Evolutionary conservation across 2,888 invertebrate species (phyloP).

Genomic region (Xiphydria camelus): DNA sequence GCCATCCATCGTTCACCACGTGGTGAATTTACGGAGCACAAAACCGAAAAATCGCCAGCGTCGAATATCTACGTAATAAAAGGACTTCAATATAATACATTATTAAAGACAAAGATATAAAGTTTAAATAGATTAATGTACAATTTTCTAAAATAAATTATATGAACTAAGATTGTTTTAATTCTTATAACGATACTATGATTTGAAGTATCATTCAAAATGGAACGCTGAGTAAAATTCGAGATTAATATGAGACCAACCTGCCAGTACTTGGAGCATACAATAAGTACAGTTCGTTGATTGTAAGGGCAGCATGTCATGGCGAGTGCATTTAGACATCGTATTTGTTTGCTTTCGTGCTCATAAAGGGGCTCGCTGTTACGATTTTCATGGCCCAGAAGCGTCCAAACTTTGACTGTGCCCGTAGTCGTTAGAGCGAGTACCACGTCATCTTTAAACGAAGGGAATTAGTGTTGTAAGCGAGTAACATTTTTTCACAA

Average conservation of each 20-base stretch:
- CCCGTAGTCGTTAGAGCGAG: conserved; percentile 94
- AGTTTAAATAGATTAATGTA: neutral
- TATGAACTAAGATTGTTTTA: too few species aligned
- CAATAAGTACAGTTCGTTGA: conserved; percentile 94
- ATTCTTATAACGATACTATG: neutral
- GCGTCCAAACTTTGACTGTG: conserved; percentile 96
- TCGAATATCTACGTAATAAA: conserved; percentile 67
- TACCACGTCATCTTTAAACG: conserved; percentile 87
- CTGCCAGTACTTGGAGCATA: conserved; percentile 97
- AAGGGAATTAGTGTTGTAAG: conserved; percentile 23
- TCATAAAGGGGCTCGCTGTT: conserved; percentile 89
- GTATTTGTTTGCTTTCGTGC: conserved; percentile 96
- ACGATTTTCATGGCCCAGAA: conserved; percentile 85
- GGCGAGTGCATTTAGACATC: conserved; percentile 89
- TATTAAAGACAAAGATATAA: conserved; percentile 8
- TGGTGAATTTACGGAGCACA: conserved; percentile 90
- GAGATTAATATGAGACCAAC: too few species aligned
- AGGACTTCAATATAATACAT: conserved; percentile 14
- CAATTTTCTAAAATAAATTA: neutral
- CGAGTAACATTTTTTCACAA: neutral
- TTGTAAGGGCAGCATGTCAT: conserved; percentile 94
- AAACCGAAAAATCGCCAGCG: conserved; percentile 91
- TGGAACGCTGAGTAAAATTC: too few species aligned
- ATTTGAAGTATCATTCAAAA: neutral
- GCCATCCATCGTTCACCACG: conserved; percentile 92